These are phyloP conservation scores for Sarcophaga bullata DNA, from an alignment of 1,140 invertebrate genomes.

Conservation along the genomic window DNA sequence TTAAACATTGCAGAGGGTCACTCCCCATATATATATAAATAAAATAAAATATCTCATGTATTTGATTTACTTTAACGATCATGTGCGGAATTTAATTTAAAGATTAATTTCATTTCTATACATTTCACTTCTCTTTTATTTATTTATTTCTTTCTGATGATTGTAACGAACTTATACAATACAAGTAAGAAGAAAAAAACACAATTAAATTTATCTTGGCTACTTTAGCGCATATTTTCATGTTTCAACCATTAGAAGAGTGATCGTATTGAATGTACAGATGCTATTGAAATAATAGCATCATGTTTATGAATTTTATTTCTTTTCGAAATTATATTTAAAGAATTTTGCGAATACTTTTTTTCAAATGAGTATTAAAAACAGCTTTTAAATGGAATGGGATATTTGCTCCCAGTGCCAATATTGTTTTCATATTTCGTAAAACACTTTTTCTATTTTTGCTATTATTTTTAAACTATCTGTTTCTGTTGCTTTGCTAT, in stretches of 20 bases:
- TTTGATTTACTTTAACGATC: conserved; percentile 15
- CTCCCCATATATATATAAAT: neutral
- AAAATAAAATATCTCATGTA: neutral
- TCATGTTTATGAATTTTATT: no score
- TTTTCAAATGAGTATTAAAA: no score
- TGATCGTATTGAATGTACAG: neutral
- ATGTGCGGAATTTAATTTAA: conserved; percentile 31
- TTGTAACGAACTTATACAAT: conserved; percentile 5
- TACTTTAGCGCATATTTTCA: conserved; percentile 2
- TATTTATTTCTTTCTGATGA: conserved; percentile 20
- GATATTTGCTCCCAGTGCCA: no score
- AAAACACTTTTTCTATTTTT: no score
- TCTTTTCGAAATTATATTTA: no score
- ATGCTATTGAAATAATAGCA: no score
- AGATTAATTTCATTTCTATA: conserved; percentile 31
- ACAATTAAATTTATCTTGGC: neutral
- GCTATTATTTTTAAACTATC: no score
- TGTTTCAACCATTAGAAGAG: conserved; percentile 32
- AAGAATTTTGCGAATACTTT: no score
- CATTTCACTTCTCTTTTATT: neutral
- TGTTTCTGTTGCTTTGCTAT: no score
- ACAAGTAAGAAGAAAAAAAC: neutral
- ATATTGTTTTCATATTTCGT: no score
- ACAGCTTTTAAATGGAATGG: no score
- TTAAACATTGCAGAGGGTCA: neutral